A percentile compares a stretch with the other conserved stretches of the same genome.
phyloP scores from a whole-genome alignment of 2,888 invertebrate species.

The Lepeophtheirus nordmannii region DNA sequence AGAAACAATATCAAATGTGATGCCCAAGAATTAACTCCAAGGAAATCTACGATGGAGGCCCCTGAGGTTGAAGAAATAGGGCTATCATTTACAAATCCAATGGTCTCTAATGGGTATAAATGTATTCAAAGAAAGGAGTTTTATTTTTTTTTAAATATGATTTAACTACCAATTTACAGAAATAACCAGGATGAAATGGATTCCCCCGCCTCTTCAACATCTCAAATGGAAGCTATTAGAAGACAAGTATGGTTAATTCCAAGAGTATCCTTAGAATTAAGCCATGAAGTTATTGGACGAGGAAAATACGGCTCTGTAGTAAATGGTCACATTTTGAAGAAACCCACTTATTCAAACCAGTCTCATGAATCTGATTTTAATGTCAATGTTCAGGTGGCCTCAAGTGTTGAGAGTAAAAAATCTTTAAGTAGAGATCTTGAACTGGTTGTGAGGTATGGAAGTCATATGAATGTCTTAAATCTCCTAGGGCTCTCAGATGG shows the following conservation, averaged over 20 bases:
- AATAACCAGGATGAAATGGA: not conserved
- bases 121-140: not conserved
- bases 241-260: slow-evolving; percentile 58
- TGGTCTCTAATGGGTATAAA: slow-evolving; percentile 2
- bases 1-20: not conserved
- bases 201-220: not conserved
- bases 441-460: slow-evolving; percentile 49
- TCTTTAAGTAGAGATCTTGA: slow-evolving; percentile 53
- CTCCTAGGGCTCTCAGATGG: slow-evolving; percentile 66
- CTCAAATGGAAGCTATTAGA: slow-evolving; percentile 24
- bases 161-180: not conserved
- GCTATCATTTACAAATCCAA: slow-evolving; percentile 2
- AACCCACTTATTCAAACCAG: slow-evolving; percentile 36
- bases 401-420: slow-evolving; percentile 30
- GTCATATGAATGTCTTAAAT: slow-evolving; percentile 53
- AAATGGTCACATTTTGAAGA: slow-evolving; percentile 49
- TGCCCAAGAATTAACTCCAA: slow-evolving; percentile 20
- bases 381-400: slow-evolving; percentile 49
- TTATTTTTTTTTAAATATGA: too few species aligned
- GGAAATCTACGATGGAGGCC: not conserved
- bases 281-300: slow-evolving; percentile 49
- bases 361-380: slow-evolving; percentile 35
- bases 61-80: not conserved
- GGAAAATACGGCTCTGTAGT: slow-evolving; percentile 65
- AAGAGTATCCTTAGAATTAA: slow-evolving; percentile 52